These are phyloP conservation scores for Hypotaenidia okinawae DNA, from an alignment of 2,797 vertebrate genomes.

Conservation along the genomic window DNA sequence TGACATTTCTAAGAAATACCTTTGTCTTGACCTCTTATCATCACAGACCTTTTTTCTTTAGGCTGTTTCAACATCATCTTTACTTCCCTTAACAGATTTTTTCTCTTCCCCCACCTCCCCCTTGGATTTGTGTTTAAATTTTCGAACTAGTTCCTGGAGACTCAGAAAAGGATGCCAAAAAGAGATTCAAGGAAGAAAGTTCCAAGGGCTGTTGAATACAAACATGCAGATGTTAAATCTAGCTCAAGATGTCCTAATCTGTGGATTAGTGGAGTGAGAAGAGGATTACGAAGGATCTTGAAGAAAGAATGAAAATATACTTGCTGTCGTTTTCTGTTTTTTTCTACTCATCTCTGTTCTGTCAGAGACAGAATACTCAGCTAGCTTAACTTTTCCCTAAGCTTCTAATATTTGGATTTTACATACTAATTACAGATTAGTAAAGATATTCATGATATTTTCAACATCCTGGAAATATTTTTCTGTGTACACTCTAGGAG, in stretches of 20 bases:
- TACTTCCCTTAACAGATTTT: not conserved
- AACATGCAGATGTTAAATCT: not conserved
- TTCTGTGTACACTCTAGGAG: not conserved
- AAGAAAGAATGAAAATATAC: not conserved
- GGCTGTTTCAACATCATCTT: not conserved
- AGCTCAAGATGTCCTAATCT: not conserved
- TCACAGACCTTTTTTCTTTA: not conserved
- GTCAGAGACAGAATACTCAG: not conserved
- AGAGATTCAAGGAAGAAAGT: not conserved
- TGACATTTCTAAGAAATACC: not conserved
- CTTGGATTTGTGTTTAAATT: not conserved
- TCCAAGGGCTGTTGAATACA: not conserved
- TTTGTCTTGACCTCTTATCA: not conserved
- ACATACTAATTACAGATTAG: not conserved
- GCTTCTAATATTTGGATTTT: not conserved
- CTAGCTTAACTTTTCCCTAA: not conserved
- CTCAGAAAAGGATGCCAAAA: not conserved
- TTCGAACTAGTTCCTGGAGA: not conserved
- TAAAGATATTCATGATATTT: not conserved
- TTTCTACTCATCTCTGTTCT: fast-evolving
- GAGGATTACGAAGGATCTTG: not conserved
- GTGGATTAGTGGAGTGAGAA: not conserved
- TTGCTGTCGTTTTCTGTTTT: not conserved
- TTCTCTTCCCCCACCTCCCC: not conserved
- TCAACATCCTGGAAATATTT: not conserved